Conservation (phyloP, 2,797 vertebrate genomes). For the Pangasius sanitwongsei region DNA sequence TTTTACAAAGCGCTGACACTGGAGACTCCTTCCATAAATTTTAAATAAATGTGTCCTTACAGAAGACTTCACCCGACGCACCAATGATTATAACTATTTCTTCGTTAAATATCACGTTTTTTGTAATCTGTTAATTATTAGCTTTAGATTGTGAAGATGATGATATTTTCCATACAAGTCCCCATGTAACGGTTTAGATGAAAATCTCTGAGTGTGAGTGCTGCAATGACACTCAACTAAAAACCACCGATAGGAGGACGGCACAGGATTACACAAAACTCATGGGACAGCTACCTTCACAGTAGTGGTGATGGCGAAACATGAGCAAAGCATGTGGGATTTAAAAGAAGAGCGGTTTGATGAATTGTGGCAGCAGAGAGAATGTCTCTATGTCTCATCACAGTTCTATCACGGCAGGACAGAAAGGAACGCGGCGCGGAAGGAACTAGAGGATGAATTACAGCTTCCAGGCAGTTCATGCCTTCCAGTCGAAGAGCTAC, state of each 20-base stretch:
- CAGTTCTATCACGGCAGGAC: neutral
- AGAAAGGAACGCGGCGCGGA: neutral
- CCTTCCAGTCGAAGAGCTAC: neutral
- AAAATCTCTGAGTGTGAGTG: neutral
- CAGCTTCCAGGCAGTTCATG: neutral
- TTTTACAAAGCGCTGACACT: neutral
- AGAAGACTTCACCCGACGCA: neutral
- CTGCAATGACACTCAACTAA: neutral
- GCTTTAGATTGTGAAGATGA: neutral
- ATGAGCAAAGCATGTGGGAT: neutral
- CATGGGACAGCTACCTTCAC: neutral
- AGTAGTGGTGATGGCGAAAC: too few species aligned
- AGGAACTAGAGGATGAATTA: neutral
- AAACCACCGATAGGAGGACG: neutral
- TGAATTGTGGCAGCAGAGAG: neutral
- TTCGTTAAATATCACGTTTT: neutral
- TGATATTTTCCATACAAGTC: neutral
- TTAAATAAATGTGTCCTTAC: neutral
- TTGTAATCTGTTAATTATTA: neutral
- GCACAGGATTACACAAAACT: neutral
- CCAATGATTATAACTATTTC: neutral
- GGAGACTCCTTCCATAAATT: neutral
- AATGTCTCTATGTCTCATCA: neutral
- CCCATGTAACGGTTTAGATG: neutral
- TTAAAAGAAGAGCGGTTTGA: neutral